Base-by-base conservation (phyloP, 2,888 invertebrate genomes). In the Caenorhabditis sinica region DNA sequence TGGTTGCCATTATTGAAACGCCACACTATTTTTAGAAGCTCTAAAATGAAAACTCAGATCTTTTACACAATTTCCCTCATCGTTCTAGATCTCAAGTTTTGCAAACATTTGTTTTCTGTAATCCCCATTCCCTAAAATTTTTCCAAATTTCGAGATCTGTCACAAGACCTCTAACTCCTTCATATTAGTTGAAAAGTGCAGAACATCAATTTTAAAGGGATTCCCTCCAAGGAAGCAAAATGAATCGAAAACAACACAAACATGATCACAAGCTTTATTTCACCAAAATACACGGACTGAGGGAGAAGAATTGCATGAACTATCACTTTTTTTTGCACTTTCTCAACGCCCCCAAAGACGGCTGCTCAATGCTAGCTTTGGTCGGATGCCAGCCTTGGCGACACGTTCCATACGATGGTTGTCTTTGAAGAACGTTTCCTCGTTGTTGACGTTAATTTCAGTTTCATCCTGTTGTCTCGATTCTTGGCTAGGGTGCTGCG, bases 331-430 rank as follows among this genome's bases (percentile, higher is more conserved):
- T 43, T 66, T 17, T 30, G 28, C 25, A 36, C 25, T 33, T 45
- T 40, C 60, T 77, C 80, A 80, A 80, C 77, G 72, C 69, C 84
- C 84, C 84, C 84, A 84, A n/a, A 80, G 76, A 51, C 75, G 71
- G 72, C 84, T 84, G 73, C 84, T 84, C 72, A 76, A 25, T 36
- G 71, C 72, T 60, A 84, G 66, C 33, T 80, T 84, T 51, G 83
- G 83, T 58, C 83, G 83, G 51, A 83, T 79, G 20, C 74, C 79
- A 6, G 51, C 80, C 61, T 84, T 84, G 2, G 84, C 80, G 53
- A 81, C 84, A 40, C 84, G 53, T 45, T 84, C 79, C 79, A 83
- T 83, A n/a, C 56, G 49, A 51, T 28, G 36, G 25, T 61, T 68
- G 45, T 77, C 76, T 28, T 49, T 36, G 28, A 60, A 69, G 36